These are phyloP conservation scores for Cephalophus harveyi DNA, from an alignment of 2,113 vertebrate genomes.

Conservation along the genomic window DNA sequence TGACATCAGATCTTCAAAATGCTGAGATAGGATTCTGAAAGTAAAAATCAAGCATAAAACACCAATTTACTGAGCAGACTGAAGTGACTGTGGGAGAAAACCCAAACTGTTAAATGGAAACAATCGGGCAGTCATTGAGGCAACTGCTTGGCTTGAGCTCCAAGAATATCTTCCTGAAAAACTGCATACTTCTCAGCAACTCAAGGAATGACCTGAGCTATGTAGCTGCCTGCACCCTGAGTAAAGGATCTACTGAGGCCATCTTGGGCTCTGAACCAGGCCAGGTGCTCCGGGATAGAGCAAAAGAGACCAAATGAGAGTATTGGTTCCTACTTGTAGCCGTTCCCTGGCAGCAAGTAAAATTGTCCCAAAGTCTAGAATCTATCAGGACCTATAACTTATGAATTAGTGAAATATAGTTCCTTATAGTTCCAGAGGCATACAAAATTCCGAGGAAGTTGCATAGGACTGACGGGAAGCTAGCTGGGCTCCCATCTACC, in stretches of 20 bases:
- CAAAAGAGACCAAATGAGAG: background rate
- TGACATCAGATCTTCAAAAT: conserved; percentile 18
- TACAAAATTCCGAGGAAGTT: background rate
- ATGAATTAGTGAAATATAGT: background rate
- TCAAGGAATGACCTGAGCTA: background rate
- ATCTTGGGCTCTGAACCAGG: conserved; percentile 3
- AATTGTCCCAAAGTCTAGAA: background rate
- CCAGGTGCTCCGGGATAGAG: background rate
- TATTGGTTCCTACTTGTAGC: background rate
- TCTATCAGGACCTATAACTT: background rate
- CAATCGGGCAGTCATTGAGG: conserved; percentile 29
- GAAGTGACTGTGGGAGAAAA: conserved; percentile 37
- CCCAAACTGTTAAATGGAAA: conserved; percentile 39
- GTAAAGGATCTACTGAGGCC: background rate
- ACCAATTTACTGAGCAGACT: background rate
- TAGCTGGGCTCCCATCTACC: background rate
- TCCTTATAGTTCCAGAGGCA: background rate
- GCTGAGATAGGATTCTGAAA: conserved; percentile 36
- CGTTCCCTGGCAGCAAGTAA: background rate
- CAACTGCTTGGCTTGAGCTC: background rate
- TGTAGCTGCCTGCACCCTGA: background rate
- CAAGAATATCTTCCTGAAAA: conserved; percentile 51
- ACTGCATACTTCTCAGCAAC: conserved; percentile 36
- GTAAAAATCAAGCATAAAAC: conserved; percentile 40
- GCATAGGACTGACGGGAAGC: background rate